Evolutionary conservation across 2,797 vertebrate genomes (phyloP), one percentile per base, ranked within the genome.

Genomic region (Bovichtus variegatus): DNA sequence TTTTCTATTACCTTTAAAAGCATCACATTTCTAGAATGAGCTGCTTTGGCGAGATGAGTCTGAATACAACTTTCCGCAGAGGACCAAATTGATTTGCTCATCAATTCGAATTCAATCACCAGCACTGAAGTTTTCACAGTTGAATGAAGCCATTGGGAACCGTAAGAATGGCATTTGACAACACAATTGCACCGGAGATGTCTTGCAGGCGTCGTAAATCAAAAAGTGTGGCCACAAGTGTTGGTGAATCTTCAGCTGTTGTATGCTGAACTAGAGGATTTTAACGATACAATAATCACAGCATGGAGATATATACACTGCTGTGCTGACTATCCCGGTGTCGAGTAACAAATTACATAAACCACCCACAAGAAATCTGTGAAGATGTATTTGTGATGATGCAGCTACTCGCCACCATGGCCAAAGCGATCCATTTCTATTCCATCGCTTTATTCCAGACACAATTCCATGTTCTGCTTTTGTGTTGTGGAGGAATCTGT

Each of bases 291-390:
- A 87, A 81, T 75, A 71, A 57, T 77, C 65, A 47, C 61, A 76
- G 74, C 69, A 68, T 67, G 60, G 53, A 71, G 71, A 75, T 69
- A 73, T 71, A 82, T 79, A 83, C 63, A 77, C 75, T 75, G 74
- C 78, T 84, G 69, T 67, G 76, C 77, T 82, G 74, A 80, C 68
- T 85, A 70, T 76, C 67, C 79, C 27, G 9, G 78, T 77, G 80
- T 84, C 75, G 55, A 79, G 86, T 81, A 91, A 83, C 64, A 91
- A 90, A 88, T 87, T 90, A 88, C 80, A 92, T 88, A 91, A 92
- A 91, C 87, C 87, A 74, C 87, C 87, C 87, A 93, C 89, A 77
- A 87, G 78, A 89, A 91, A 90, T 89, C 83, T 89, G 89, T 87
- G 89, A 84, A 85, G 74, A 89, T 91, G 83, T 58, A 81, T 88